Percentiles rank a stretch among this genome's conserved stretches.
Conservation (phyloP, 2,888 invertebrate species). For the Isoperla grammatica region DNA sequence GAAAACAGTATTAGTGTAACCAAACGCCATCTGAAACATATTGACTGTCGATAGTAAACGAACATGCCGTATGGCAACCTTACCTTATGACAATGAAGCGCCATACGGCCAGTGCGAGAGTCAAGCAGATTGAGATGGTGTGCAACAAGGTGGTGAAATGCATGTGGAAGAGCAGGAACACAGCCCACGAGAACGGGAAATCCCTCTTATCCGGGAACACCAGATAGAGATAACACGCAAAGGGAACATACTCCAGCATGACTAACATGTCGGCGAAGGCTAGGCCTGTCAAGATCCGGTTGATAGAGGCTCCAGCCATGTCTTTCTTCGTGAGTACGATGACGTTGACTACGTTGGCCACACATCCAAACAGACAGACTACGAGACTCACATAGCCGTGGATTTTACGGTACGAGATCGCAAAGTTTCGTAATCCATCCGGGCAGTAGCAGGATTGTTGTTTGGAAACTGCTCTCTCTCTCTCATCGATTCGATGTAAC, state of each 20-base stretch:
- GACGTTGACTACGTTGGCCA: slow-evolving; percentile 89
- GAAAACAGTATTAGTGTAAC: too few relatives aligned
- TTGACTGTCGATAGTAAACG: too few relatives aligned
- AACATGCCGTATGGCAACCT: too few relatives aligned
- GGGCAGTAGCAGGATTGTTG: slow-evolving; percentile 47
- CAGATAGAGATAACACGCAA: slow-evolving; percentile 73
- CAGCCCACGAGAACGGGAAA: slow-evolving; percentile 64
- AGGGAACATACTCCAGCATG: slow-evolving; percentile 91
- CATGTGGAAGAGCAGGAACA: slow-evolving; percentile 85
- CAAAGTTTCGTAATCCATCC: slow-evolving; percentile 54
- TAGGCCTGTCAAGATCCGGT: slow-evolving; percentile 82
- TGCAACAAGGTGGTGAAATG: slow-evolving; percentile 83
- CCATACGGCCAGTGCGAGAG: slow-evolving; percentile 90
- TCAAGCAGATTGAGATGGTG: slow-evolving; percentile 90
- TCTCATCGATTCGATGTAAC: background rate
- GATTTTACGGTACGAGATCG: slow-evolving; percentile 59
- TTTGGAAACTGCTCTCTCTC: background rate
- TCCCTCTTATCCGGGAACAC: slow-evolving; percentile 36
- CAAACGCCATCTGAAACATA: too few relatives aligned
- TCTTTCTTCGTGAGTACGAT: slow-evolving; percentile 82
- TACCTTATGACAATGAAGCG: slow-evolving; percentile 70
- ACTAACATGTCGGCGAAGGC: slow-evolving; percentile 92
- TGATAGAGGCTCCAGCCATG: slow-evolving; percentile 83
- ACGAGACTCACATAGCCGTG: slow-evolving; percentile 83
- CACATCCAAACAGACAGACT: slow-evolving; percentile 84